Evolutionary conservation across 2,113 vertebrate genomes (phyloP), one percentile per base, ranked within the genome.

Genomic region (Carassius auratus): DNA sequence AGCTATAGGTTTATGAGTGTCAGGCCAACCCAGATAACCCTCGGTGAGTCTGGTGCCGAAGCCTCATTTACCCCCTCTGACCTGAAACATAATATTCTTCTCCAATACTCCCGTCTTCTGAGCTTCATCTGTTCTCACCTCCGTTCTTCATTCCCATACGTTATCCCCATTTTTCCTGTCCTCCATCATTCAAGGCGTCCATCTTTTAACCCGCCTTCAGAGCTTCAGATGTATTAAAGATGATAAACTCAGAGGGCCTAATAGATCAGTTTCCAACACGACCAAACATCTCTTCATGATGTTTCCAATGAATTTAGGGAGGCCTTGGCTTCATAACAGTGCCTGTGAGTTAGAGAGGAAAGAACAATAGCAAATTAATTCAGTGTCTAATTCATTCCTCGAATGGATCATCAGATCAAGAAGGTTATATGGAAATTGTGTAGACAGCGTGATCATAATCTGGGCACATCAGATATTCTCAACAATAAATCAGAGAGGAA

Each of bases 111-210:
- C 48, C 80, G 23, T 85, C 66, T 80, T 80, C 80, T 73, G 52
- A 85, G 73, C 62, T 82, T 66, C 73, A 85, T 87, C 74, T 57
- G 81, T 85, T 81, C 45, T 85, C 66, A 85, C 73, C 86, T 82
- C 61, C 52, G 82, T 87, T 55, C 50, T 59, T 82, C 83, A 82
- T 71, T 66, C 23, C 15, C n/a, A 73, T 45, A 48, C 13, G 0
- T 45, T 57, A 33, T 42, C 3, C 59, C 23, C 15, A 14, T 75
- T 77, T 81, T 74, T 66, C 64, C 52, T 26, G 64, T 61, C 62
- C 68, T 59, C 83, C 78, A 76, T 84, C 62, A 69, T 74, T 64
- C 21, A 1, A 69, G 48, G 19, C 15, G 19, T 81, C 69, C 82
- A 30, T 75, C 69, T 45, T 84, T 23, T 59, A 57, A 61, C 33